Evolutionary conservation across 2,888 invertebrate species (phyloP).

Genomic region (Andrena trimmerana): DNA sequence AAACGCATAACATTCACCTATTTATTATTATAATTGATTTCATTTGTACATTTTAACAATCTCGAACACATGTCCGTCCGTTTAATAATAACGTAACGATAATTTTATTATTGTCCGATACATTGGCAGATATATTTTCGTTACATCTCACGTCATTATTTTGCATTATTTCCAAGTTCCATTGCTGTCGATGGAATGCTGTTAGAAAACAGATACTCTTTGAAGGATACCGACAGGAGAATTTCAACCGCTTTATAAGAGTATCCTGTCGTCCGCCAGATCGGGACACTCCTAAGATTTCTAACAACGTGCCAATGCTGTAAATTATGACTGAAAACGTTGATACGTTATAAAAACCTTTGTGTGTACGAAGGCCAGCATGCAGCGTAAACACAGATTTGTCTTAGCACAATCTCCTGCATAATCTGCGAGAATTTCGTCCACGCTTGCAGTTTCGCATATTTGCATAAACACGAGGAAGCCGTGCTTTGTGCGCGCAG

Average conservation of each 20-base stretch:
- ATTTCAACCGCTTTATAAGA: neutral
- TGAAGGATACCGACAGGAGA: neutral
- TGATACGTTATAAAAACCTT: neutral
- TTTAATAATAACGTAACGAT: too few species aligned
- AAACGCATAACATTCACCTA: too few species aligned
- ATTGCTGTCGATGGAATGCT: too few species aligned
- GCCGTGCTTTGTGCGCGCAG: conserved; percentile 34
- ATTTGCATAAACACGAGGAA: conserved; percentile 64
- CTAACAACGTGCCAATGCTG: neutral
- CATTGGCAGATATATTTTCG: too few species aligned
- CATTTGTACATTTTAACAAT: too few species aligned
- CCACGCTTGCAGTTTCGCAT: conserved; percentile 62
- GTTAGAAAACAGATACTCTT: neutral
- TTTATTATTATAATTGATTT: too few species aligned
- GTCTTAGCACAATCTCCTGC: conserved; percentile 60
- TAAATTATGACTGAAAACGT: conserved; percentile 25
- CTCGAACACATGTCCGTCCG: too few species aligned
- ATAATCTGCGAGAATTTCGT: conserved; percentile 68
- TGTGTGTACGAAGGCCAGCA: neutral
- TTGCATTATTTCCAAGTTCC: too few species aligned
- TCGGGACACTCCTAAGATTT: neutral
- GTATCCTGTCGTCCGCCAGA: neutral
- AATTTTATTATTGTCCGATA: too few species aligned
- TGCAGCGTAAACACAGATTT: conserved; percentile 61
- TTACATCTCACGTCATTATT: too few species aligned